phyloP scores from a whole-genome alignment of 2,113 vertebrate species.

The Marmota flaviventris region DNA sequence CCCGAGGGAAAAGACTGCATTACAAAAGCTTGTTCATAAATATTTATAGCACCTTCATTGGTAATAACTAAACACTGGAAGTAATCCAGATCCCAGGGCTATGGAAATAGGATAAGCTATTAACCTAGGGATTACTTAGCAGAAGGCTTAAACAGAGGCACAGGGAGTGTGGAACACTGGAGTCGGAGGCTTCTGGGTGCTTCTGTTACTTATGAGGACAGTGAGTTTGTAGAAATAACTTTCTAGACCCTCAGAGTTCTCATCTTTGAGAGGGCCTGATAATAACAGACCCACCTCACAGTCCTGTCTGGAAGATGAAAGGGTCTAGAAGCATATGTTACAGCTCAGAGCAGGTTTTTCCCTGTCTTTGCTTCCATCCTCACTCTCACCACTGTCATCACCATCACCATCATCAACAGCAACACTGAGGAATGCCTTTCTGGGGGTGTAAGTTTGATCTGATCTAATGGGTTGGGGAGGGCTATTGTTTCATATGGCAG shows the following conservation, averaged over 20 bases:
- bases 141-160: background rate
- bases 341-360: background rate
- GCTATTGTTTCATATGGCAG: background rate
- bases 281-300: background rate
- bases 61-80: constrained; percentile 2
- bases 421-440: background rate
- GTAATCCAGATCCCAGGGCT: background rate
- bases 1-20: constrained; percentile 2
- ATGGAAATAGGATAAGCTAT: background rate
- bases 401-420: background rate
- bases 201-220: background rate
- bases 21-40: constrained; percentile 14
- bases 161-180: background rate
- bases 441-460: background rate
- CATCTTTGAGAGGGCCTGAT: background rate
- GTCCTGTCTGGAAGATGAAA: background rate
- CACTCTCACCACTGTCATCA: background rate
- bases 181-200: background rate
- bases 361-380: background rate
- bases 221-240: background rate
- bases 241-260: background rate
- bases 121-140: background rate
- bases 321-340: background rate
- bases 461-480: background rate
- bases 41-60: constrained; percentile 47